Conservation (phyloP, 2,888 invertebrate species). For the Lithosia quadra region DNA sequence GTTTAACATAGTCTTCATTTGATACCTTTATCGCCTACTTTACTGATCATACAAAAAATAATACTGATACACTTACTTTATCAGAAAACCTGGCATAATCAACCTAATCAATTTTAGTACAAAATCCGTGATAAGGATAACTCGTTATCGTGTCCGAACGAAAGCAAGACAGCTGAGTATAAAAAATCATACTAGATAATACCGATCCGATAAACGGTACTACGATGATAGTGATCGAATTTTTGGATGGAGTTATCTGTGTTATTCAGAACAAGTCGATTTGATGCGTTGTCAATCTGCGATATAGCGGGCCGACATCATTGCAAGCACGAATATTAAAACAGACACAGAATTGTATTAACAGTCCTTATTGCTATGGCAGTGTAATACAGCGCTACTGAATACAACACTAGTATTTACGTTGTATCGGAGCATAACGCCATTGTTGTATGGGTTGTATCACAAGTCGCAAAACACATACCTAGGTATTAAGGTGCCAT, state of each 20-base stretch:
- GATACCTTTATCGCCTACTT: constrained; percentile 66
- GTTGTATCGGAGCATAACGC: constrained; percentile 56
- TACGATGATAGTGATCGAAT: constrained; percentile 60
- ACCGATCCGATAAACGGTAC: constrained; percentile 54
- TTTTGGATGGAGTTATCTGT: constrained; percentile 47
- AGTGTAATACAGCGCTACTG: constrained; percentile 57
- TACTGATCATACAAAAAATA: constrained; percentile 70
- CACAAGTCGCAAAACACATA: constrained; percentile 56
- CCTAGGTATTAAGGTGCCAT: constrained; percentile 48
- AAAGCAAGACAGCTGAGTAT: constrained; percentile 68
- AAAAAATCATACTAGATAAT: constrained; percentile 66
- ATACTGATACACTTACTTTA: constrained; percentile 60
- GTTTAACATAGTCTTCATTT: constrained; percentile 63
- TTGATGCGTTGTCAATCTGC: constrained; percentile 59
- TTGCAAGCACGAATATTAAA: constrained; percentile 65
- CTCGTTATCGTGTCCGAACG: constrained; percentile 62
- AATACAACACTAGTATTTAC: constrained; percentile 62
- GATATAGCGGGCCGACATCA: constrained; percentile 61
- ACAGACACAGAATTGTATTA: constrained; percentile 66
- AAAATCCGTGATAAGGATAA: constrained; percentile 69
- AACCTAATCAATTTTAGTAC: constrained; percentile 76
- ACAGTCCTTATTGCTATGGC: constrained; percentile 72
- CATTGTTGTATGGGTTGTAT: constrained; percentile 60
- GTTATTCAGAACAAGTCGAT: constrained; percentile 64
- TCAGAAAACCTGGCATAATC: constrained; percentile 67